These are phyloP conservation scores for Gasterosteus aculeatus DNA, from an alignment of 2,113 vertebrate genomes.

Conservation along the genomic window DNA sequence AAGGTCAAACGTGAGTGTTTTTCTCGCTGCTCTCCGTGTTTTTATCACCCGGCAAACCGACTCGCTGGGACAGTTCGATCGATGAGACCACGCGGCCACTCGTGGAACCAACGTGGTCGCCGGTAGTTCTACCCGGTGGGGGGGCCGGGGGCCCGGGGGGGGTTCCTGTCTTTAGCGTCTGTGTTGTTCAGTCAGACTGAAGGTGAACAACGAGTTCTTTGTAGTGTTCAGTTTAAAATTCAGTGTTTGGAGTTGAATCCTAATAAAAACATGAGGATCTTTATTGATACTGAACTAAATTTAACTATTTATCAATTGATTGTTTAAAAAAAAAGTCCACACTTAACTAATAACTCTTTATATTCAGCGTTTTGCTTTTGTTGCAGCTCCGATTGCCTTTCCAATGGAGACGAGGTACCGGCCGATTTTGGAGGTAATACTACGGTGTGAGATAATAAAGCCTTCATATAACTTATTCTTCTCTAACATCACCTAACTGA, in stretches of 20 bases:
- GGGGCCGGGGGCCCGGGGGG: too few species aligned
- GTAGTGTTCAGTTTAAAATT: not conserved
- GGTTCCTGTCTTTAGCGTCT: not conserved
- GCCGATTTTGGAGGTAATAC: conserved; percentile 75
- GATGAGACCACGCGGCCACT: not conserved
- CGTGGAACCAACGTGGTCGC: too few species aligned
- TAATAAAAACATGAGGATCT: too few species aligned
- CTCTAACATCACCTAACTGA: not conserved
- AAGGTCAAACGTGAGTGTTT: conserved; percentile 77
- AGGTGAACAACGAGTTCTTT: not conserved
- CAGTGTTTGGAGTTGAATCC: not conserved
- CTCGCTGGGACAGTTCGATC: fast-evolving
- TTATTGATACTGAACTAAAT: too few species aligned
- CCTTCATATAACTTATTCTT: not conserved
- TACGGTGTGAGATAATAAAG: not conserved
- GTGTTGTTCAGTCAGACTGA: not conserved
- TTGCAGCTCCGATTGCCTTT: conserved; percentile 67
- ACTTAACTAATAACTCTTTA: not conserved
- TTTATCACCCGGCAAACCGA: not conserved
- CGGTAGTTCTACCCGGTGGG: too few species aligned
- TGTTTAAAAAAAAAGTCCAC: too few species aligned
- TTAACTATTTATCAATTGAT: too few species aligned
- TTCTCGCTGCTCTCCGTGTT: conserved; percentile 8
- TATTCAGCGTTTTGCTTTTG: not conserved
- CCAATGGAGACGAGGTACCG: conserved; percentile 74